Evolutionary conservation across 2,888 invertebrate genomes (phyloP).

Genomic region (Euzetes globulus): DNA sequence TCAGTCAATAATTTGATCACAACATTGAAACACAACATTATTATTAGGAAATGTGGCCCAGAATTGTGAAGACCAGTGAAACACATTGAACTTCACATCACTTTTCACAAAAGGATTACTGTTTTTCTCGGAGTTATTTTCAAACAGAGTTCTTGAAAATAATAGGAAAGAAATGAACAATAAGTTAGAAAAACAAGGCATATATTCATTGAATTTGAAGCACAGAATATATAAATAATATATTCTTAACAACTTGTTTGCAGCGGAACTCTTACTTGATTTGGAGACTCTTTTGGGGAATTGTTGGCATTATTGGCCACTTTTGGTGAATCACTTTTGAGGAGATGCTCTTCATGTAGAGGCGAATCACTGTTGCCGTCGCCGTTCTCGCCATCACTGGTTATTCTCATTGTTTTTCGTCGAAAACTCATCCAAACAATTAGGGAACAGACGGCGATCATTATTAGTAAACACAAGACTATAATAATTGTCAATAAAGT

Average conservation of each 20-base stretch:
- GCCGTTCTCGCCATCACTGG: background rate
- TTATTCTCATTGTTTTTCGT: constrained; percentile 23
- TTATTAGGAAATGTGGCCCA: too few relatives aligned
- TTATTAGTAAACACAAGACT: background rate
- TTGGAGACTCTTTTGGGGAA: constrained; percentile 11
- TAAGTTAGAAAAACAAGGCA: background rate
- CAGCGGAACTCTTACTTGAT: constrained; percentile 25
- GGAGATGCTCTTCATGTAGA: constrained; percentile 19
- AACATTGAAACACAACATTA: too few relatives aligned
- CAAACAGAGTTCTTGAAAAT: background rate
- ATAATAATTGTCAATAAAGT: background rate
- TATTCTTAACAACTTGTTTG: constrained; percentile 16
- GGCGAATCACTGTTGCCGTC: constrained; percentile 18
- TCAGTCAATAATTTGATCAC: too few relatives aligned
- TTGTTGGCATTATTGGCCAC: background rate
- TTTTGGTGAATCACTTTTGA: constrained; percentile 14
- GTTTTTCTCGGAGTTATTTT: background rate
- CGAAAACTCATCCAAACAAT: constrained; percentile 18
- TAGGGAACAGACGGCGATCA: background rate
- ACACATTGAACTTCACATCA: background rate
- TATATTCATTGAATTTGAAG: too few relatives aligned
- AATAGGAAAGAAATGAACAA: background rate
- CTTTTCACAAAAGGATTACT: background rate
- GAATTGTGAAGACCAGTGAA: background rate
- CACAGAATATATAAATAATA: background rate